phyloP scores from a whole-genome alignment of 1,140 invertebrate genomes.

The Amyelois transitella region DNA sequence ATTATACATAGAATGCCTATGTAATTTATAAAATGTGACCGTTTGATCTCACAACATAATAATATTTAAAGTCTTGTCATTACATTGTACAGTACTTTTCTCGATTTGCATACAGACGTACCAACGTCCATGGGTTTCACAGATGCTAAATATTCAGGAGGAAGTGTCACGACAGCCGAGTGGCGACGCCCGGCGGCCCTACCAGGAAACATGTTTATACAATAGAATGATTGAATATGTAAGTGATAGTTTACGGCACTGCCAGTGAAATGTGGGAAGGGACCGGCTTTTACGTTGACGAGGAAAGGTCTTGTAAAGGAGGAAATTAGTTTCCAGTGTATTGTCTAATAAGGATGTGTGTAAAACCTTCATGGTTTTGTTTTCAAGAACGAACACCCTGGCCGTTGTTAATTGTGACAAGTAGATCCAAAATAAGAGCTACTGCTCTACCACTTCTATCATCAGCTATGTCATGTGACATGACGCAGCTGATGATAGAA shows the following conservation, averaged over 20 bases:
- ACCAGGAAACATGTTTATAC: conserved; percentile 21
- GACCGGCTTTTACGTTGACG: not conserved
- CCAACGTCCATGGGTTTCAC: not conserved
- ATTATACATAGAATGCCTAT: not conserved
- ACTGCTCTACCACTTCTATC: no score
- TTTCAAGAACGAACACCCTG: no score
- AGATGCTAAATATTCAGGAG: conserved; percentile 32
- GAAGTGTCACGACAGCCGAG: conserved; percentile 16
- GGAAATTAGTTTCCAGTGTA: not conserved
- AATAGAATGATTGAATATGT: conserved; percentile 22
- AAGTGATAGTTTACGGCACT: conserved; percentile 3
- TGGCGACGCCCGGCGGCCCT: not conserved
- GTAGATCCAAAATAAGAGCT: no score
- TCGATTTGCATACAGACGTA: not conserved
- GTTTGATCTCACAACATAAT: not conserved
- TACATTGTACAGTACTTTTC: not conserved
- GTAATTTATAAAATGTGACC: not conserved
- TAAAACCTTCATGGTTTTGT: not conserved
- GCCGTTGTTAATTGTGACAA: no score
- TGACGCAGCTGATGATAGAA: no score
- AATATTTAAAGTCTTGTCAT: not conserved
- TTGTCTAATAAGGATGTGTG: not conserved
- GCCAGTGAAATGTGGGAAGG: conserved; percentile 3
- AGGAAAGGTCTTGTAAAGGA: not conserved
- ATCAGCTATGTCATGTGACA: no score